phyloP scores from a whole-genome alignment of 1,140 invertebrate genomes.

The Diorhabda carinulata region DNA sequence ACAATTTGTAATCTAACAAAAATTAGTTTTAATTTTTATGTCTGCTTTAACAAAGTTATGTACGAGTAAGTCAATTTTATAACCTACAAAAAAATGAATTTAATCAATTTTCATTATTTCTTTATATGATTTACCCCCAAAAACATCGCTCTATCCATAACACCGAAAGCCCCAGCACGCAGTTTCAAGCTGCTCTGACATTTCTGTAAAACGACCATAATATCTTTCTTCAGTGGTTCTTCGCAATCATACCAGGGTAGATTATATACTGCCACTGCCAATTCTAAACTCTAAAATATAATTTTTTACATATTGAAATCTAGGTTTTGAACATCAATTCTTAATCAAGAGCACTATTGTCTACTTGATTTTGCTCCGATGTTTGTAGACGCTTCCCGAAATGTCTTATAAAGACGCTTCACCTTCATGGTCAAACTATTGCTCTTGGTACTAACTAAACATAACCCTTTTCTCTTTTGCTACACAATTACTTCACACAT shows the following conservation, averaged over 20 bases:
- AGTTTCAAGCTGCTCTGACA: slow-evolving; percentile 9
- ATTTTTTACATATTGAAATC: neutral
- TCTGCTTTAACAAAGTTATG: slow-evolving; percentile 1
- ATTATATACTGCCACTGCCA: slow-evolving; percentile 10
- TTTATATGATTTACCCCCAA: slow-evolving; percentile 6
- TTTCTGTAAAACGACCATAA: slow-evolving; percentile 7
- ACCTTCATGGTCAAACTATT: neutral
- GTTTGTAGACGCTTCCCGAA: neutral
- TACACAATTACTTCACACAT: neutral
- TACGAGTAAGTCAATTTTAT: slow-evolving; percentile 7
- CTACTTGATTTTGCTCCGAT: neutral
- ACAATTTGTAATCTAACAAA: no score
- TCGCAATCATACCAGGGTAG: slow-evolving; percentile 3
- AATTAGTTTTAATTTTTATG: neutral
- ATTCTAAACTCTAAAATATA: slow-evolving; percentile 9
- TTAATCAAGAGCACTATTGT: neutral
- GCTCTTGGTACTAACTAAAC: neutral
- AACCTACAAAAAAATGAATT: slow-evolving; percentile 3
- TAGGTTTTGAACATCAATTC: neutral
- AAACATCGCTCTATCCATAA: slow-evolving; percentile 14
- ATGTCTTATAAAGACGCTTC: neutral
- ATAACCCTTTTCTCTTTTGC: neutral
- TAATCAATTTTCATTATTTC: neutral
- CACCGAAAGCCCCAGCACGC: slow-evolving; percentile 12
- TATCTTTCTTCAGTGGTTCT: neutral